Conservation (phyloP, 2,113 vertebrate genomes). For the Xiphorhynchus elegans region DNA sequence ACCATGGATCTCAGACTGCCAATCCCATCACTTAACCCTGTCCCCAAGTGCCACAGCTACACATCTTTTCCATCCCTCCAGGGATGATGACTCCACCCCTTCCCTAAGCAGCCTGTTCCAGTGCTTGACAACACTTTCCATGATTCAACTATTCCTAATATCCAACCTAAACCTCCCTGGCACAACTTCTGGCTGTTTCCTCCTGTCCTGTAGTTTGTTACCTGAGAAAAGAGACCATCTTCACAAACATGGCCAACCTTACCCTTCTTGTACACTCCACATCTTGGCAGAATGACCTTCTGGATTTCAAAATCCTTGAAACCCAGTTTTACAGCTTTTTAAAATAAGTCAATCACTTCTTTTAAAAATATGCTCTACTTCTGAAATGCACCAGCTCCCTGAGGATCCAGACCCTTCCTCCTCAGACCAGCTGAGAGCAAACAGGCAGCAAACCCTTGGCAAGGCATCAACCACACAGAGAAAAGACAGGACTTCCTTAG, state of each 20-base stretch:
- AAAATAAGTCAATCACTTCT: background rate
- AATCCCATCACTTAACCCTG: background rate
- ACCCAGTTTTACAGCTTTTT: background rate
- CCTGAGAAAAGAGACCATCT: background rate
- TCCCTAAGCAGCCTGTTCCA: background rate
- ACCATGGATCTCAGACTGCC: background rate
- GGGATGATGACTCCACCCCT: background rate
- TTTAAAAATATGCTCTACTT: background rate
- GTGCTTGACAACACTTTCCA: background rate
- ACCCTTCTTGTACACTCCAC: background rate
- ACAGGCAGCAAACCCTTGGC: background rate
- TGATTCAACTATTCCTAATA: background rate
- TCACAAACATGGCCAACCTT: background rate
- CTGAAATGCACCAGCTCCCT: background rate
- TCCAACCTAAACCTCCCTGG: background rate
- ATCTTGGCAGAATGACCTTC: background rate
- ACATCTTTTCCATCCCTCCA: background rate
- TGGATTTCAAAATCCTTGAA: background rate
- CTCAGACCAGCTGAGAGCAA: background rate
- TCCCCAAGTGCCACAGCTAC: background rate
- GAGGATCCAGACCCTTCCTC: background rate
- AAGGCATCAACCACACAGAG: fast-evolving
- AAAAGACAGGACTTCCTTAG: background rate
- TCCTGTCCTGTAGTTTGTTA: background rate
- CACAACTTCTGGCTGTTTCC: background rate